phyloP scores from a whole-genome alignment of 2,888 invertebrate genomes.

The Scaptodrosophila latifasciaeformis region DNA sequence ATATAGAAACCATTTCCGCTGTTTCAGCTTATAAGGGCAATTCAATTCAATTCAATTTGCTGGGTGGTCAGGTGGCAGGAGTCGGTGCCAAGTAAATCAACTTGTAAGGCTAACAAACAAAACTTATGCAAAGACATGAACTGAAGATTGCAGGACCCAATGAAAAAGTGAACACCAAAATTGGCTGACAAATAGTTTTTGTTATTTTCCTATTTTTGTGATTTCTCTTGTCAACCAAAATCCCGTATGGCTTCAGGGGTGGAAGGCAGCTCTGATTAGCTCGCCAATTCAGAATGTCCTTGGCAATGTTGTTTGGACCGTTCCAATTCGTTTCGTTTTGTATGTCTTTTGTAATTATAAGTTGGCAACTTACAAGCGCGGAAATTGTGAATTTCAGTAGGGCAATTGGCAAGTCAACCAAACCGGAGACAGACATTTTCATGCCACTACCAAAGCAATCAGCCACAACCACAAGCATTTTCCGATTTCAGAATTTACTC shows the following conservation, averaged over 20 bases:
- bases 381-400: slow-evolving; percentile 14
- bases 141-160: slow-evolving; percentile 9
- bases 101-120: too few species aligned
- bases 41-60: slow-evolving; percentile 16
- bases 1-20: not conserved
- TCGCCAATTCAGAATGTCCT: not conserved
- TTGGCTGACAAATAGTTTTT: slow-evolving; percentile 37
- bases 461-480: not conserved
- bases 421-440: slow-evolving; percentile 24
- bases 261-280: slow-evolving; percentile 47
- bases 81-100: too few species aligned
- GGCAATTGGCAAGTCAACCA: not conserved
- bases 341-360: slow-evolving; percentile 37
- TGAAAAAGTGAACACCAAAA: slow-evolving; percentile 4
- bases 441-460: not conserved
- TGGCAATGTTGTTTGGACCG: slow-evolving; percentile 23
- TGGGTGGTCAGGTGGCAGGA: too few species aligned
- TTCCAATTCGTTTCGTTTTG: slow-evolving; percentile 13
- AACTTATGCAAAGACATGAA: not conserved
- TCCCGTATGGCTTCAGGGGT: too few species aligned
- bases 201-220: slow-evolving; percentile 1
- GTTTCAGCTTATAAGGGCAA: slow-evolving; percentile 7
- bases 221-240: not conserved
- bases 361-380: slow-evolving; percentile 33
- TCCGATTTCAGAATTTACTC: too few species aligned